Base-by-base conservation (phyloP, 2,797 vertebrate genomes). In the Bradypodion ventrale region DNA sequence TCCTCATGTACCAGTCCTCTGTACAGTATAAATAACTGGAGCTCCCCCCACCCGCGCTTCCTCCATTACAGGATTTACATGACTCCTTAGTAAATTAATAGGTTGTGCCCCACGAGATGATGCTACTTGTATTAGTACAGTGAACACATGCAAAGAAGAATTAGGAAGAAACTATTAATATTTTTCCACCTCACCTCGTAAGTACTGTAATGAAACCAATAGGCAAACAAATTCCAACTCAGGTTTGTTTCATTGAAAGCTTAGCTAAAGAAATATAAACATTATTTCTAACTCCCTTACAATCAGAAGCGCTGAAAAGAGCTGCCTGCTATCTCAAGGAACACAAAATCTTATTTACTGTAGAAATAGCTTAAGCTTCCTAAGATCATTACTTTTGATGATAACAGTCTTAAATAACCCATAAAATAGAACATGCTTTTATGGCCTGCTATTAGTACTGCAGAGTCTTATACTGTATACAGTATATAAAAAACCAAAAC, bases 311-410 rank as follows among this genome's bases (percentile, higher is more conserved):
- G 10, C 44, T 35, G 27, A 63, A 25, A 73, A 56, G 10, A 79
- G 7, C 29, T n/a, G 15, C 37, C 44, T 65, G 63, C 63, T 56
- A 85, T 44, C 42, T 68, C 19, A 62, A 52, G 59, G 23, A 40
- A 77, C 56, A n/a, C 37, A 65, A 72, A 65, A 84, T 66, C 75
- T 65, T 66, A 81, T 80, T 59, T n/a, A 70, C n/a, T 49, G 65
- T 23, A 42, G 32, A 77, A 72, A 87, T 25, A 7, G 27, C 46
- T 72, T 42, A 6, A 7, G 13, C 60, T 56, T 37, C 8, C 59
- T 44, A 16, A 80, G 46, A 85, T 29, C 16, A 29, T 42, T 35
- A 70, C 76, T 19, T 76, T n/a, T 69, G n/a, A 80, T 27, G 21
- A 35, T 37, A 76, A 19, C 56, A 59, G n/a, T 37, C 37, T 80